Evolutionary conservation across 2,797 vertebrate species (phyloP).

Genomic region (Nannoperca australis): DNA sequence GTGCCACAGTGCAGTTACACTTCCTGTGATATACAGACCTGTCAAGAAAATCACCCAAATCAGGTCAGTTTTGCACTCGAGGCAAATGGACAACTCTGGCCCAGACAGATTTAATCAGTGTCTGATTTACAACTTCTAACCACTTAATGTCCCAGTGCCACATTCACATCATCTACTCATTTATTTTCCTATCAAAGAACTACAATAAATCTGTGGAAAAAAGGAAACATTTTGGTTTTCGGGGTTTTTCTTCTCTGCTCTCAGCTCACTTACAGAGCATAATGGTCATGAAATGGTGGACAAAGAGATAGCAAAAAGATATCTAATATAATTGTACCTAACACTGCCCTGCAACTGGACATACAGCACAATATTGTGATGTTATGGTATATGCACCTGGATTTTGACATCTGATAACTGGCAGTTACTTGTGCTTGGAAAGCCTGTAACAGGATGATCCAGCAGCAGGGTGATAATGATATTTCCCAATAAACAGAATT

Average conservation of each 20-base stretch:
- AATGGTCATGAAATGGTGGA: conserved; percentile 35
- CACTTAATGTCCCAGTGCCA: conserved; percentile 54
- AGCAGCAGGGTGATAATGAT: not conserved
- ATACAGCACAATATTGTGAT: not conserved
- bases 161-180: conserved; percentile 58
- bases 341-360: not conserved
- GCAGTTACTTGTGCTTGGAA: not conserved
- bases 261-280: conserved; percentile 22
- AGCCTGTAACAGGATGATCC: not conserved
- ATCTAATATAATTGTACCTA: conserved; percentile 26
- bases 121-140: conserved; percentile 72
- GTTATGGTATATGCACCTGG: not conserved
- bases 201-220: conserved; percentile 52
- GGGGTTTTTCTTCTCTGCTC: conserved; percentile 22
- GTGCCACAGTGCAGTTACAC: conserved; percentile 53
- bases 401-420: conserved; percentile 10
- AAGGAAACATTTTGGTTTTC: conserved; percentile 14
- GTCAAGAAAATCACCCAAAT: conserved; percentile 72
- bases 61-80: conserved; percentile 71
- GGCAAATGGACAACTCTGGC: conserved; percentile 68
- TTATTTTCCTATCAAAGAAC: conserved; percentile 64
- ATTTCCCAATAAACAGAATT: conserved; percentile 1
- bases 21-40: conserved; percentile 61
- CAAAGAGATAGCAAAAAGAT: conserved; percentile 14
- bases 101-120: conserved; percentile 74